Evolutionary conservation across 1,140 invertebrate species (phyloP), one percentile per base, ranked within the genome.

Genomic region (Xylocopa sonorina): DNA sequence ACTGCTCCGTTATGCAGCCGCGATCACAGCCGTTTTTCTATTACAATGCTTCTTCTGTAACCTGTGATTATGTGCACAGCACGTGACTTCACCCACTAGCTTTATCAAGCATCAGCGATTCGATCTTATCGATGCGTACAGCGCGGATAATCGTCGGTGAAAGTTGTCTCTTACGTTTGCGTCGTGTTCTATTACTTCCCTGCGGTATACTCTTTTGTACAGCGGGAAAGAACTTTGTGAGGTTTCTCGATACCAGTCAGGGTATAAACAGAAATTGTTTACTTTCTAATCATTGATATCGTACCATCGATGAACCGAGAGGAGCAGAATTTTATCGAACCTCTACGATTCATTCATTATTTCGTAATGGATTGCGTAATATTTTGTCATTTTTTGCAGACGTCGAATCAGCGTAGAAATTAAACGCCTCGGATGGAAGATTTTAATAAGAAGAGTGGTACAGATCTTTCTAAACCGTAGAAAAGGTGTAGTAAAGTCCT

Each of bases 41-140:
- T 38, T 34, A 68, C 32, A 34, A 53, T 38, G 48, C 48, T 21
- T 41, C 34, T n/a, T 48, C 4, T 29, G 27, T 43, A 66, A 29
- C 48, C 7, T 38, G 34, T 21, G 71, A 57, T 74, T 63, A 74
- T n/a, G 32, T 32, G 32, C 6, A 32, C 41, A 24, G 9, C 43
- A 50, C 58, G 71, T 74, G 58, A 63, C 58, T 51, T 24, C 24
- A 24, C 27, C n/a, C 14, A 38, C 18, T 14, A 34, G 32, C n/a
- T 29, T 63, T 51, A 74, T 63, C 73, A 57, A 32, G 21, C 38
- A 66, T 46, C 34, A 34, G 9, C 7, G 63, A 34, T n/a, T 64
- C 21, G 34, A 75, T 67, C 27, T 76, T 76, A 76, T 76, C 73
- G 27, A n/a, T 18, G 46, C 16, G 50, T 43, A 34, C 62, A 51